Percentiles rank a stretch among this genome's conserved stretches.
Evolutionary conservation across 2,797 vertebrate species (phyloP).

Genomic region (Holocentrus rufus): DNA sequence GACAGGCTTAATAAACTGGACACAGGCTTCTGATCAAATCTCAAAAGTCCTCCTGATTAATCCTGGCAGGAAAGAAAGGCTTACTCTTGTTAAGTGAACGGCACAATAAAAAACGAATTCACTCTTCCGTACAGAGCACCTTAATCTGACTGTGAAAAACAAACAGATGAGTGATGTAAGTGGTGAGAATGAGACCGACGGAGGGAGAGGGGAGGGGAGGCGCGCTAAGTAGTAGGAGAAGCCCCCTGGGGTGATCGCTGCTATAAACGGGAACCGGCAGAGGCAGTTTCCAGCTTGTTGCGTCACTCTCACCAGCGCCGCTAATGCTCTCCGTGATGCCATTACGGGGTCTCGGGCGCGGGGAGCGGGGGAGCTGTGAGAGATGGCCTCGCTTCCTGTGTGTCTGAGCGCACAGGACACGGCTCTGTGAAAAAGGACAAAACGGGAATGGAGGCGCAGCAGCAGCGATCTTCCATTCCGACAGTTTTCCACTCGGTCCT

Average conservation of each 20-base stretch:
- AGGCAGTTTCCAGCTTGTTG: constrained; percentile 73
- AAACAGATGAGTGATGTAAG: constrained; percentile 63
- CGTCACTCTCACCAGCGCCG: constrained; percentile 68
- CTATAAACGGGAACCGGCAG: constrained; percentile 43
- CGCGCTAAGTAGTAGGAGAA: constrained; percentile 19
- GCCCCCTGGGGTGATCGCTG: constrained; percentile 27
- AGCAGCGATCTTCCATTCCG: constrained; percentile 29
- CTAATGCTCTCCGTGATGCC: constrained; percentile 36
- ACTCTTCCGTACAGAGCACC: constrained; percentile 19
- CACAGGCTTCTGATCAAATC: constrained; percentile 31
- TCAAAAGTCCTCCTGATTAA: constrained; percentile 31
- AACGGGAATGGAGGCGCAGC: neutral
- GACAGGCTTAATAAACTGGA: constrained; percentile 3
- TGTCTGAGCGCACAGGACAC: constrained; percentile 18
- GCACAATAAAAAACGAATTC: constrained; percentile 23
- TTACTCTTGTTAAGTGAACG: constrained; percentile 49
- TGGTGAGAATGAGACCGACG: constrained; percentile 37
- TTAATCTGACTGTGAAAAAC: constrained; percentile 59
- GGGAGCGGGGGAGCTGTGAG: constrained; percentile 4
- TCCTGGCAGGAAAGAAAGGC: constrained; percentile 25
- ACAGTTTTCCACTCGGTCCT: constrained; percentile 19
- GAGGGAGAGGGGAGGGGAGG: neutral
- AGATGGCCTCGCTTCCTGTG: constrained; percentile 18
- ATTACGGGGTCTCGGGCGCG: constrained; percentile 21
- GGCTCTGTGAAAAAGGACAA: constrained; percentile 18